Evolutionary conservation across 2,113 vertebrate species (phyloP).

Genomic region (Ochotona princeps): DNA sequence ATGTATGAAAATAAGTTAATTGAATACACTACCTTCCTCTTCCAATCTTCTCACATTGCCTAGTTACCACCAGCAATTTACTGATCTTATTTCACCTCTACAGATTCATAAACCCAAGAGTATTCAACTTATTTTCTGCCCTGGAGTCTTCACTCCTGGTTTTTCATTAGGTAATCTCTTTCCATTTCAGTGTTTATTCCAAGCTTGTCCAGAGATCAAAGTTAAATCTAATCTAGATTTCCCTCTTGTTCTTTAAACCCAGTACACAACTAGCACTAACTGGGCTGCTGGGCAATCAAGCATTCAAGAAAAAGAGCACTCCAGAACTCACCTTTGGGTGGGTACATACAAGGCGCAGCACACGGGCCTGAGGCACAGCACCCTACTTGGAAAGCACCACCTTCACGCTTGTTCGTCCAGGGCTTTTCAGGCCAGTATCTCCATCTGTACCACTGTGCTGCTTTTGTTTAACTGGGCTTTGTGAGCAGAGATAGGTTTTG

Average conservation of each 20-base stretch:
- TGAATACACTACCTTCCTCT: not conserved
- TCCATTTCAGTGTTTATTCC: not conserved
- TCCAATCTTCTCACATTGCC: not conserved
- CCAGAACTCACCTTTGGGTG: not conserved
- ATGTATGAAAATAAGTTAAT: not conserved
- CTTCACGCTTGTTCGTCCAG: too few species aligned
- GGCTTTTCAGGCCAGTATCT: not conserved
- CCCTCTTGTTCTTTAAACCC: not conserved
- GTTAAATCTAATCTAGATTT: not conserved
- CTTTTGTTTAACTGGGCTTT: constrained; percentile 22
- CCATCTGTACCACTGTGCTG: not conserved
- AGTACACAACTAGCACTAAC: not conserved
- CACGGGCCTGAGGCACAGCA: not conserved
- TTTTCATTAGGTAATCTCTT: not conserved
- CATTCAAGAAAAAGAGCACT: not conserved
- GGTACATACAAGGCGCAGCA: not conserved
- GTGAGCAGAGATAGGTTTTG: not conserved
- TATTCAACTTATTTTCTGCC: not conserved
- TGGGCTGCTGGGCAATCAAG: not conserved
- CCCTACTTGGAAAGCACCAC: not conserved
- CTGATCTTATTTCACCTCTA: not conserved
- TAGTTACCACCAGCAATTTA: not conserved
- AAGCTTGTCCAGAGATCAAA: not conserved
- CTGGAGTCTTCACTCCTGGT: not conserved
- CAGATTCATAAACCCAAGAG: not conserved